Base-by-base conservation (phyloP, 2,113 vertebrate species). In the Platichthys flesus region DNA sequence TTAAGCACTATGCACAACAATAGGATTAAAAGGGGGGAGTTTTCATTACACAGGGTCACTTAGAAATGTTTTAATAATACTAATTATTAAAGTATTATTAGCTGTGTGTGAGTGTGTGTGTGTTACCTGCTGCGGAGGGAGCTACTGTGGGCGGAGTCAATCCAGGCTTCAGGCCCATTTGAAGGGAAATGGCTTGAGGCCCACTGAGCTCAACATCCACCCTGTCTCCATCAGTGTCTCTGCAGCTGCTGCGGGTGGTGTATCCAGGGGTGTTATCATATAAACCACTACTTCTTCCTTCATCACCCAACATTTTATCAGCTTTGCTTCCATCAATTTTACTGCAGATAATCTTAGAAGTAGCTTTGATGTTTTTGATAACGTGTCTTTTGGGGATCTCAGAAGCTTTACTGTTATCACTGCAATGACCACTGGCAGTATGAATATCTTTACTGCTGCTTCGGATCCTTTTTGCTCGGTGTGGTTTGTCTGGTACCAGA, bases 121-220 rank as follows among this genome's bases (percentile, higher is more conserved):
- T 52, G n/a, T 78, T 89, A 89, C 87, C 85, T 77, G 57, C 20
- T 6, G 7, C 26, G 70, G 24, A 45, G 21, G 59, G 12, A 21
- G 68, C 72, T 35, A 42, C 54, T 21, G 49, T 64, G 64, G 51
- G 8, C 24, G 3, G 69, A 47, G 26, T 0, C 45, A 71, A 63
- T 47, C 8, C 75, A 2, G 23, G 21, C 7, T n/a, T 63, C 51
- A 1, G 45, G 23, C 21, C 35, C 4, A 78, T 64, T 60, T 95
- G 92, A 42, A 94, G 42, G 16, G 93, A 78, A 37, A 93, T 88
- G 59, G 90, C 92, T 31, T 31, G 31, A 31, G 31, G 31, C 31
- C 31, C 31, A 31, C 31, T 31, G 31, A 31, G 31, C 31, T 31
- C 31, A 31, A 31, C 31, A 31, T 31, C 31, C 31, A 31, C 31